Percentiles rank a stretch among this genome's conserved stretches.
These are phyloP conservation scores for Lasioglossum pauxillum DNA, from an alignment of 2,888 invertebrate species.

Conservation along the genomic window DNA sequence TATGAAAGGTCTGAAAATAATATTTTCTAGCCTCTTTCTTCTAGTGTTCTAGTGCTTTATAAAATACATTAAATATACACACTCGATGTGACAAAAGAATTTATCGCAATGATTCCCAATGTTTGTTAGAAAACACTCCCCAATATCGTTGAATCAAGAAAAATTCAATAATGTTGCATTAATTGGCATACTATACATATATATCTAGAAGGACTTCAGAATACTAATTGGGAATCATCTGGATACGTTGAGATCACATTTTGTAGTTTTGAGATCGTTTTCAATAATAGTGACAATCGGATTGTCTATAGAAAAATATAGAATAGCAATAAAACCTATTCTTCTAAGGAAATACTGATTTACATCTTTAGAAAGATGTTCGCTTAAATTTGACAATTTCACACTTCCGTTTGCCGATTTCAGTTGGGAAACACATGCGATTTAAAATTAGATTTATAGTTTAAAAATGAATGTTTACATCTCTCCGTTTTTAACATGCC, in stretches of 20 bases:
- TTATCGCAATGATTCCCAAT: conserved; percentile 46
- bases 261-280: conserved; percentile 50
- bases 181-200: conserved; percentile 9
- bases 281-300: conserved; percentile 41
- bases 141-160: not conserved
- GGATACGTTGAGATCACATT: conserved; percentile 50
- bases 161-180: not conserved
- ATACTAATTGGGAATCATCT: conserved; percentile 41
- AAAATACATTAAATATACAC: conserved; percentile 30
- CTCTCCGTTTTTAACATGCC: conserved; percentile 4
- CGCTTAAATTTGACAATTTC: conserved; percentile 22
- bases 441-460: not conserved
- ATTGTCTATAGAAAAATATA: conserved; percentile 63
- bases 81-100: conserved; percentile 12
- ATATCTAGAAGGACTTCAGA: conserved; percentile 16
- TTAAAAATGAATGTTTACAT: conserved; percentile 15
- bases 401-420: not conserved
- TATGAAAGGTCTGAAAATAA: conserved; percentile 33
- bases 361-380: conserved; percentile 25
- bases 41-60: conserved; percentile 39
- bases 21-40: conserved; percentile 25
- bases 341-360: conserved; percentile 55
- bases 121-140: not conserved
- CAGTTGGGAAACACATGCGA: not conserved
- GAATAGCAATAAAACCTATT: conserved; percentile 48